A percentile compares a stretch with the other conserved stretches of the same genome.
Conservation (phyloP, 2,888 invertebrate genomes). For the Parelbella ahira region DNA sequence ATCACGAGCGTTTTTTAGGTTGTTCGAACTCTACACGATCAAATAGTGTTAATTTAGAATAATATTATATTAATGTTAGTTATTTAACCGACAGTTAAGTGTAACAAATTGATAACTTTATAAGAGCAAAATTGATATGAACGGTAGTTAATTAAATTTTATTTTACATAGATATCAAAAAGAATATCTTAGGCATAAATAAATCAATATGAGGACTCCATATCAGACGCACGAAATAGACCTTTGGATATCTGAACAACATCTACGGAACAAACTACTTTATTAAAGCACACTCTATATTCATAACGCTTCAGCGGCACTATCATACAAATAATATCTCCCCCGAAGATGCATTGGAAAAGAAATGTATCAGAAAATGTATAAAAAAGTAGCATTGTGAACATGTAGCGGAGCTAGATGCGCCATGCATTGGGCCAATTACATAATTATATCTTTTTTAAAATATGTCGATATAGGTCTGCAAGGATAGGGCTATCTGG, state of each 20-base stretch:
- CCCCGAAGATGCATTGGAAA: constrained; percentile 76
- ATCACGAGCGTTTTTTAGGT: too few relatives aligned
- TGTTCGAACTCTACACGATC: too few relatives aligned
- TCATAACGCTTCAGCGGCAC: constrained; percentile 75
- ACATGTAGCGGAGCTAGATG: constrained; percentile 35
- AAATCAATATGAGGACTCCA: constrained; percentile 25
- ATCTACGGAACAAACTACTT: constrained; percentile 55
- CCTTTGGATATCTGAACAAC: constrained; percentile 34
- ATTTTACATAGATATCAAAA: background rate
- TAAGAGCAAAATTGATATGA: too few relatives aligned
- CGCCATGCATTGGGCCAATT: constrained; percentile 29
- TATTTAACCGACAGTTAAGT: too few relatives aligned
- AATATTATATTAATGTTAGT: too few relatives aligned
- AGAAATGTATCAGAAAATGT: constrained; percentile 80
- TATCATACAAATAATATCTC: constrained; percentile 76
- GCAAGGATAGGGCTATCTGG: too few relatives aligned
- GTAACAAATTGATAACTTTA: too few relatives aligned
- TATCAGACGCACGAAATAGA: constrained; percentile 36
- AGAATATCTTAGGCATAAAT: constrained; percentile 5
- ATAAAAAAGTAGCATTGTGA: constrained; percentile 67
- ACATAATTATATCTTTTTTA: too few relatives aligned
- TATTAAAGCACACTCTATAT: constrained; percentile 78
- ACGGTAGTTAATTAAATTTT: background rate
- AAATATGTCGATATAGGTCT: too few relatives aligned
- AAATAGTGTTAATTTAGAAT: too few relatives aligned